Evolutionary conservation across 2,113 vertebrate species (phyloP), one percentile per base, ranked within the genome.

Genomic region (Phodopus roborovskii): DNA sequence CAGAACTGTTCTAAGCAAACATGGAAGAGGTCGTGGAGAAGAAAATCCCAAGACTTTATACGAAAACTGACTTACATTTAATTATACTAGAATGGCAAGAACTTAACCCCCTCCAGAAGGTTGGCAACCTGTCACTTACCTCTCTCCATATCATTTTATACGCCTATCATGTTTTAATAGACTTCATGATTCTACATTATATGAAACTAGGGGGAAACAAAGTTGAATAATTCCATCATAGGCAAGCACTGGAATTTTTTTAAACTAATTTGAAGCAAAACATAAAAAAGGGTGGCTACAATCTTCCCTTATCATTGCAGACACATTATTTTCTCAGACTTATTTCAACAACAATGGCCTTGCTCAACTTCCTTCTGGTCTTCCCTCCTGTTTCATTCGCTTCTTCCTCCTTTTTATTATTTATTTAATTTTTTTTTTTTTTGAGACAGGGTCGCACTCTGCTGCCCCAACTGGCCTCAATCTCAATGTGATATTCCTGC

Each of bases 141-240:
- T 83, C 60, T 89, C 42, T 70, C 68, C n/a, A 2, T 53, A 88
- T 79, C 45, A 84, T 90, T 73, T 94, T 94, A 78, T 11, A 96
- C 15, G 87, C 78, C 39, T 45, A 53, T n/a, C 78, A 96, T 82
- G 24, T 91, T 92, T 96, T 87, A 93, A 81, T 85, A 84, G 58
- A 85, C 26, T 42, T 73, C 42, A 89, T 2, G 77, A 33, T 62
- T 68, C 39, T 68, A 93, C 19, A 5, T 48, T 71, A 71, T 81
- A 28, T 66, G 36, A 94, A 96, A 89, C 7, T 39, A 36, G 68
- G 70, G 86, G 86, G 74, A 89, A 75, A n/a, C 60, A 60, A 93
- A 92, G 73, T 42, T 42, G 89, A 90, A 30, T 66, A 93, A 93
- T 78, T 83, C n/a, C 56, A 83, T 24, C 42, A 45, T 33, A 96